Evolutionary conservation across 2,797 vertebrate species (phyloP), one percentile per base, ranked within the genome.

Genomic region (Oreortyx pictus): DNA sequence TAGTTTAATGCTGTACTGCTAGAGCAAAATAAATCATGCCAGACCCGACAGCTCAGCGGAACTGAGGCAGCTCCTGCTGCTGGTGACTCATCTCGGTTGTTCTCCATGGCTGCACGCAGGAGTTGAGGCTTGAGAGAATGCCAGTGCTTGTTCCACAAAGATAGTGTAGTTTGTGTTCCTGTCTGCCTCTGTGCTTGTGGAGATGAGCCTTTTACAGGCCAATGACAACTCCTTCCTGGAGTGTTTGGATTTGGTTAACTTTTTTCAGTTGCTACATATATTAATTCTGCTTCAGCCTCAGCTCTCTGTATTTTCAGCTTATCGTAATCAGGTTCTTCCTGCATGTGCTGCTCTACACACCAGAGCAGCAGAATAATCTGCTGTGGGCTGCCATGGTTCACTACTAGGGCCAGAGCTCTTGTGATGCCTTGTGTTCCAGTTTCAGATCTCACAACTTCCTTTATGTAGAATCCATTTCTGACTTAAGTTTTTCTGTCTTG

Each of bases 1-100:
- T 88, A 25, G 13, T 47, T 88, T 81, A 67, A 17, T 74, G 43
- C 25, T 29, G 4, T 3, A 8, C 24, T 59, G 9, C 59, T 78
- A n/a, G n/a, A 87, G 41, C 13, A 65, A 75, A 56, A 75, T 3
- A 39, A 18, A 31, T 62, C 5, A 5, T 7, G 7, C 18, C 6
- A 5, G 2, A 23, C 60, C 20, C 1, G 1, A 14, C 22, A 61
- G 5, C 37, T 31, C 47, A 61, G 50, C 25, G 41, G 56, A 61
- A 11, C 9, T 50, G 74, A 54, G 16, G 37, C 60, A 50, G 52
- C 47, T 83, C 31, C 33, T 52, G 41, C 33, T 49, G 9, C 6
- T 1, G 0, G 4, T 66, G 54, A 19, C 22, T 73, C 1, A 1
- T 20, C 31, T 47, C 9, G 14, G 9, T 61, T 31, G 17, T 18